Evolutionary conservation across 2,113 vertebrate genomes (phyloP), one percentile per base, ranked within the genome.

Genomic region (Podarcis cretensis): DNA sequence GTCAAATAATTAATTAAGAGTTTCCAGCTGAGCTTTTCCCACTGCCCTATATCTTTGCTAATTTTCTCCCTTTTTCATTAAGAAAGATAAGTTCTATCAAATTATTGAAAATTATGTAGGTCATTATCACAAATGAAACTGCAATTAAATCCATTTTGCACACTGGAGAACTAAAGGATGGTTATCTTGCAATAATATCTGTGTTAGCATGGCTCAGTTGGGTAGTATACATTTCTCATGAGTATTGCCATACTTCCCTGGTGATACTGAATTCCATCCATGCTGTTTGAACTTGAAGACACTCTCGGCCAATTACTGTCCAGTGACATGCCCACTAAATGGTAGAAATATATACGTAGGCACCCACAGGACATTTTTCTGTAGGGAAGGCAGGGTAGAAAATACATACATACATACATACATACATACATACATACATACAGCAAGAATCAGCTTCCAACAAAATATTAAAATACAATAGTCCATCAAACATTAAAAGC

Each of bases 61-160:
- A 96, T 96, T 94, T 93, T 75, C 89, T 87, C 91, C 91, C 92
- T 21, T 82, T 94, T 94, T 92, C 87, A 94, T 96, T 92, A 96
- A 93, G 88, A 94, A 94, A 94, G 94, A 95, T 90, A 93, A 93
- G 95, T 93, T 93, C 83, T 88, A 90, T 89, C 84, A 90, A 95
- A 91, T 94, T 94, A 93, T 83, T 92, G 84, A 93, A 95, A 95
- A 94, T 94, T 93, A 95, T 94, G 89, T 95, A 89, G 91, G 93
- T 92, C 92, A 92, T 96, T 95, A 92, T 93, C 87, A 76, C 93
- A 92, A 94, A 93, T 92, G 90, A 90, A 95, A 83, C 83, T 84
- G 93, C 91, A 93, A 89, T 94, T 95, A 92, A 91, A 89, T 35
- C 86, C 1, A 7, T 84, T 89, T 95, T 95, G 84, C 87, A 76